These are phyloP conservation scores for Melikaiella ostensackeni DNA, from an alignment of 2,888 invertebrate genomes.

Conservation along the genomic window DNA sequence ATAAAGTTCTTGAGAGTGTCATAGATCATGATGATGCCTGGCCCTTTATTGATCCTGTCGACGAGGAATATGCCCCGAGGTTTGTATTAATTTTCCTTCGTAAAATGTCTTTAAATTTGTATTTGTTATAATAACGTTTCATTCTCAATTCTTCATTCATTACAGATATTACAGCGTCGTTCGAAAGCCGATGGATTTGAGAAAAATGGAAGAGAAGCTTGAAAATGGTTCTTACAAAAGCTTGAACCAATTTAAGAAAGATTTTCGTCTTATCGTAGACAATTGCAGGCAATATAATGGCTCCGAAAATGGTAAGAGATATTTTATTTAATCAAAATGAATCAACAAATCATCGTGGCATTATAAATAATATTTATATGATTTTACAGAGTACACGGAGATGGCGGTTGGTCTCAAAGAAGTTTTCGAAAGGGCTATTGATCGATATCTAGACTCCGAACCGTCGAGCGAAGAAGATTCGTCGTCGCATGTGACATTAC, in stretches of 20 bases:
- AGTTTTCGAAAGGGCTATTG: constrained; percentile 89
- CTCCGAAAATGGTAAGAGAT: constrained; percentile 88
- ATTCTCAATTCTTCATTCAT: constrained; percentile 2
- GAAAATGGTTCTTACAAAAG: constrained; percentile 89
- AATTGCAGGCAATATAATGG: constrained; percentile 96
- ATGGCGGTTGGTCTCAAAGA: constrained; percentile 92
- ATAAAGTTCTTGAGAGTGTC: constrained; percentile 92
- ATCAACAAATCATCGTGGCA: background rate
- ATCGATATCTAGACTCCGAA: constrained; percentile 89
- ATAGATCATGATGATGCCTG: constrained; percentile 94
- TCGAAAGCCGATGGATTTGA: constrained; percentile 90
- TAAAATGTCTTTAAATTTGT: constrained; percentile 1
- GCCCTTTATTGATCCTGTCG: constrained; percentile 96
- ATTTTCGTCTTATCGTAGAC: constrained; percentile 94
- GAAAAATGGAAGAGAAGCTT: constrained; percentile 91
- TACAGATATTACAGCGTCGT: constrained; percentile 81
- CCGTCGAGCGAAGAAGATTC: constrained; percentile 85
- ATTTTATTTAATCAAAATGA: background rate
- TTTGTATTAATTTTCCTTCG: constrained; percentile 65
- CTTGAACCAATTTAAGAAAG: constrained; percentile 89
- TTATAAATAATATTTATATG: background rate
- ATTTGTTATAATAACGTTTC: background rate
- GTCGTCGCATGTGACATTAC: constrained; percentile 60
- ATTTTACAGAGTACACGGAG: constrained; percentile 87
- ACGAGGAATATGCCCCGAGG: constrained; percentile 94